Evolutionary conservation across 2,113 vertebrate genomes (phyloP), one percentile per base, ranked within the genome.

Genomic region (Piliocolobus tephrosceles): DNA sequence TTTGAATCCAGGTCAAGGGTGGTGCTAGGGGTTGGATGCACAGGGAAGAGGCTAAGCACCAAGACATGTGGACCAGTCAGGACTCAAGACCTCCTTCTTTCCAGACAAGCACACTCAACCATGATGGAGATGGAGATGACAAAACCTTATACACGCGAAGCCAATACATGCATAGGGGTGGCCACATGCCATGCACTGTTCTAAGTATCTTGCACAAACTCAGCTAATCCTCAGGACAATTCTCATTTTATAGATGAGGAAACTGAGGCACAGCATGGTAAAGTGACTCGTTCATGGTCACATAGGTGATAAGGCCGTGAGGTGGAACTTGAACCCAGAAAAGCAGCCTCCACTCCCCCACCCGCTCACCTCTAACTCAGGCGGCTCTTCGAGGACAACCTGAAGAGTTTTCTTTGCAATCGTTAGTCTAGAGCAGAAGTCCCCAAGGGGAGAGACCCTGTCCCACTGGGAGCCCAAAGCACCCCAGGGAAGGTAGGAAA

Each of bases 131-230:
- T 10, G 61, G 50, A 68, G 45, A 83, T 10, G 61, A 47, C 2
- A 1, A 70, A 85, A 22, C 45, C 66, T 57, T 17, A 35, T 6
- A 40, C 32, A 40, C 6, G 2, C 13, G 27, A 87, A 32, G 40
- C 43, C n/a, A 12, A 13, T 1, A 3, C 18, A 7, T 2, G 32
- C 18, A 2, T 0, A 12, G 11, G 9, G 35, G 64, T 50, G 1
- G 52, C 43, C 75, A 14, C 8, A 2, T 0, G 4, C 52, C 30
- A 0, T 0, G 17, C 22, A 8, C 1, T 0, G 8, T 55, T 32
- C 52, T n/a, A 40, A 40, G n/a, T 6, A 35, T n/a, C 75, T 81
- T 23, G 27, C 1, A 79, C 35, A 20, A 64, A 73, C 35, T 38
- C 88, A 6, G 17, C 3, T 16, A 4, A 35, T 32, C 84, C 64